Conservation (phyloP, 2,888 invertebrate species). For the Drosophila tanythrix region DNA sequence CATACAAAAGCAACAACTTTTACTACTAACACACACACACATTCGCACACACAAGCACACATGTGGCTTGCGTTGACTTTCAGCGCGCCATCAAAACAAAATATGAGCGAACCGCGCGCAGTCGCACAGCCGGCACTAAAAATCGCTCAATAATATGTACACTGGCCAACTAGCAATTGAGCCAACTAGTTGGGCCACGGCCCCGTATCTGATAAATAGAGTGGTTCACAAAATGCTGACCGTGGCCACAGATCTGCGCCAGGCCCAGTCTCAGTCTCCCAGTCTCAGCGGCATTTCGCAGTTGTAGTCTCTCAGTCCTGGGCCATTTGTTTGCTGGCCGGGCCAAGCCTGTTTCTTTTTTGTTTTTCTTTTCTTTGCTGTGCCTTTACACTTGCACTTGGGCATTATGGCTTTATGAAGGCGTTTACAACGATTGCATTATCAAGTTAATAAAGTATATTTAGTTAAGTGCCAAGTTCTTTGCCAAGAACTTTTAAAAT, state of each 20-base stretch:
- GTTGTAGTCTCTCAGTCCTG: slow-evolving; percentile 57
- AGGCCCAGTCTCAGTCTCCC: slow-evolving; percentile 20
- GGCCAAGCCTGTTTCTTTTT: slow-evolving; percentile 75
- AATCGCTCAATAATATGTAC: slow-evolving; percentile 81
- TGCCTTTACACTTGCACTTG: slow-evolving; percentile 36
- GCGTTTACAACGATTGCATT: slow-evolving; percentile 33
- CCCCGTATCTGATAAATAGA: slow-evolving; percentile 80
- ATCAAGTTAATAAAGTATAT: slow-evolving; percentile 28
- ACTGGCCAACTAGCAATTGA: slow-evolving; percentile 77
- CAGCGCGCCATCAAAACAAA: slow-evolving; percentile 81
- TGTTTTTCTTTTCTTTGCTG: slow-evolving; percentile 46
- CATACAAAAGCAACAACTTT: slow-evolving; percentile 73
- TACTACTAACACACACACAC: slow-evolving; percentile 71
- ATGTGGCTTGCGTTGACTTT: slow-evolving; percentile 63
- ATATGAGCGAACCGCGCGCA: slow-evolving; percentile 71
- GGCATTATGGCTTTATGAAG: slow-evolving; percentile 34
- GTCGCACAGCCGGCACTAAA: slow-evolving; percentile 65
- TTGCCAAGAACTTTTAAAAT: background rate
- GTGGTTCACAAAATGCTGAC: slow-evolving; percentile 82
- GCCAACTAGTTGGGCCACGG: slow-evolving; percentile 76
- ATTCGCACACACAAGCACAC: slow-evolving; percentile 14
- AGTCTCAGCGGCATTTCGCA: slow-evolving; percentile 27
- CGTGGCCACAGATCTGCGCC: slow-evolving; percentile 53
- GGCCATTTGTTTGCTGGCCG: slow-evolving; percentile 71
- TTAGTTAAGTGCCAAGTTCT: slow-evolving; percentile 8